Percentiles rank a stretch among this genome's conserved stretches.
These are phyloP conservation scores for Acrobasis repandana DNA, from an alignment of 2,888 invertebrate genomes.

Conservation along the genomic window DNA sequence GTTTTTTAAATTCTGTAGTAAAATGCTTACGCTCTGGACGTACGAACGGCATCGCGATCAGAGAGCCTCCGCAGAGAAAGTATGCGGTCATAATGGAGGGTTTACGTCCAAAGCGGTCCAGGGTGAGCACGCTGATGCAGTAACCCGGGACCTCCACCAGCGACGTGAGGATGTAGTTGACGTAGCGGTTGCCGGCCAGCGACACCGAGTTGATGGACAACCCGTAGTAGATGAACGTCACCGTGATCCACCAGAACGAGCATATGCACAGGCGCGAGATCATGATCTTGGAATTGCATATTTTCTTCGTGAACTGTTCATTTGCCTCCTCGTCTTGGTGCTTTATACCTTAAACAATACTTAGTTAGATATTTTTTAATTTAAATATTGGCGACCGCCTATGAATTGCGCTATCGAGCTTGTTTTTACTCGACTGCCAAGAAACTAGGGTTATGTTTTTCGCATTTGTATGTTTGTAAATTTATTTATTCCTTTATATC, in stretches of 20 bases:
- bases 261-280: constrained; percentile 82
- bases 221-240: constrained; percentile 91
- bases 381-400: too few species aligned
- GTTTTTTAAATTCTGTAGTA: background rate
- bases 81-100: constrained; percentile 82
- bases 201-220: constrained; percentile 90
- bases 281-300: constrained; percentile 77
- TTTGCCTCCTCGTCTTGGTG: too few species aligned
- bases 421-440: too few species aligned
- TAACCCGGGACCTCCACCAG: constrained; percentile 86
- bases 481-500: too few species aligned
- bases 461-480: too few species aligned
- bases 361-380: too few species aligned
- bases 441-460: too few species aligned
- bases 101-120: constrained; percentile 84
- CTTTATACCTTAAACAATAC: too few species aligned
- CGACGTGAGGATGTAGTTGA: constrained; percentile 88
- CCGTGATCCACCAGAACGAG: constrained; percentile 91
- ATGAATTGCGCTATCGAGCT: too few species aligned
- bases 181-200: constrained; percentile 88
- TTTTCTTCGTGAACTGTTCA: constrained; percentile 49
- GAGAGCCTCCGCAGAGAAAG: constrained; percentile 80
- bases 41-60: constrained; percentile 83
- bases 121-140: constrained; percentile 77
- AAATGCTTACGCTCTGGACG: constrained; percentile 68